These are phyloP conservation scores for Ectemnius lituratus DNA, from an alignment of 2,888 invertebrate species.

Conservation along the genomic window DNA sequence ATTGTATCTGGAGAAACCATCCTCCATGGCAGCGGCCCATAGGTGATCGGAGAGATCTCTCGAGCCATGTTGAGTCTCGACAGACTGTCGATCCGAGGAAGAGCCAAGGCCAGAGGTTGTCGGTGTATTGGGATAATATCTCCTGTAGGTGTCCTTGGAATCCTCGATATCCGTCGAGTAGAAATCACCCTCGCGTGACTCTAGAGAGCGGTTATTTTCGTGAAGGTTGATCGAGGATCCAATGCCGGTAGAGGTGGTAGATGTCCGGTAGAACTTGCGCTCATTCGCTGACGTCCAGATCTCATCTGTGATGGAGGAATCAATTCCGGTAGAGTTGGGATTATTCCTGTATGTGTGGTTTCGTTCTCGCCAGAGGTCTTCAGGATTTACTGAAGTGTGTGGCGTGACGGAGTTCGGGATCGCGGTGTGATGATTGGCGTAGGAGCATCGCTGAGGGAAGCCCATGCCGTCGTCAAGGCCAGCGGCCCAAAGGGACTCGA, in stretches of 20 bases:
- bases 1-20: slow-evolving; percentile 68
- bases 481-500: slow-evolving; percentile 76
- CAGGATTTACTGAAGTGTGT: slow-evolving; percentile 60
- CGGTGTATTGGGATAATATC: slow-evolving; percentile 68
- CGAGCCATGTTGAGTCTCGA: slow-evolving; percentile 66
- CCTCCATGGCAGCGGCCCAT: slow-evolving; percentile 69
- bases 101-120: slow-evolving; percentile 72
- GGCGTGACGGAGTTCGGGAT: slow-evolving; percentile 43
- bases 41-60: slow-evolving; percentile 68
- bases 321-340: slow-evolving; percentile 68
- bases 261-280: slow-evolving; percentile 67
- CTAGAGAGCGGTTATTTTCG: slow-evolving; percentile 71
- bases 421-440: slow-evolving; percentile 68
- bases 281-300: slow-evolving; percentile 72
- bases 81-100: slow-evolving; percentile 68
- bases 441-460: slow-evolving; percentile 72
- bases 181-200: slow-evolving; percentile 68
- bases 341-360: slow-evolving; percentile 66
- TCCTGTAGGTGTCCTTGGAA: slow-evolving; percentile 63
- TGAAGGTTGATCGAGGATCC: slow-evolving; percentile 71
- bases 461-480: slow-evolving; percentile 76
- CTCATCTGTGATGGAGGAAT: slow-evolving; percentile 68
- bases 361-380: slow-evolving; percentile 69
- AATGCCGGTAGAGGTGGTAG: slow-evolving; percentile 71
- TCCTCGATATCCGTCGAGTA: slow-evolving; percentile 71